These are phyloP conservation scores for Lerista edwardsae DNA, from an alignment of 2,797 vertebrate genomes.

Conservation along the genomic window DNA sequence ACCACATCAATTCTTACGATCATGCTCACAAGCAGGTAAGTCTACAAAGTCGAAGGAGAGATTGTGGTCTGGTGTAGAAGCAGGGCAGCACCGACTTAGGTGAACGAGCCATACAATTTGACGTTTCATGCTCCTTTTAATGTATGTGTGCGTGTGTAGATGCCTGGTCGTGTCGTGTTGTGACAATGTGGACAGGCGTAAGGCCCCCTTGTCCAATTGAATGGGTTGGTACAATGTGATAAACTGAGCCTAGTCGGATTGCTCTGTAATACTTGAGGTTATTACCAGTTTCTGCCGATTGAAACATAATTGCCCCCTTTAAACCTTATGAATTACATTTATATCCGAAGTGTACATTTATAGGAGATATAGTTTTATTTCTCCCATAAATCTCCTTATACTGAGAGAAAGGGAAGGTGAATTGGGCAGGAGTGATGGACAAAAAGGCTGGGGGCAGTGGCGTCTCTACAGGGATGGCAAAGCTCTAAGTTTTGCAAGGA, in stretches of 20 bases:
- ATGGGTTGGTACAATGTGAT: not conserved
- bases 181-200: not conserved
- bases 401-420: too few relatives aligned
- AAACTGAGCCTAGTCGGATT: not conserved
- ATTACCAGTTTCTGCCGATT: not conserved
- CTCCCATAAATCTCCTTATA: too few relatives aligned
- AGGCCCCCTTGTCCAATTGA: not conserved
- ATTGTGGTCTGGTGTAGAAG: not conserved
- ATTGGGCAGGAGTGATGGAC: too few relatives aligned
- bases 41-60: not conserved
- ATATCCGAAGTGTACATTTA: not conserved
- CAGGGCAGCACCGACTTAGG: not conserved
- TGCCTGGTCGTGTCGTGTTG: not conserved
- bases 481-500: too few relatives aligned
- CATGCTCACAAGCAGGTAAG: slow-evolving; percentile 98
- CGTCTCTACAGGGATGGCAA: too few relatives aligned
- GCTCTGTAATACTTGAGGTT: not conserved
- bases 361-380: too few relatives aligned
- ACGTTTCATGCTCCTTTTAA: not conserved
- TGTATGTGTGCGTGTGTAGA: not conserved
- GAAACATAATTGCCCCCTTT: not conserved
- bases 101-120: not conserved
- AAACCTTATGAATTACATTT: not conserved
- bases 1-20: slow-evolving; percentile 99
- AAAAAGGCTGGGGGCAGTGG: too few relatives aligned